Conservation (phyloP, 2,797 vertebrate species). For the Macropodus opercularis region DNA sequence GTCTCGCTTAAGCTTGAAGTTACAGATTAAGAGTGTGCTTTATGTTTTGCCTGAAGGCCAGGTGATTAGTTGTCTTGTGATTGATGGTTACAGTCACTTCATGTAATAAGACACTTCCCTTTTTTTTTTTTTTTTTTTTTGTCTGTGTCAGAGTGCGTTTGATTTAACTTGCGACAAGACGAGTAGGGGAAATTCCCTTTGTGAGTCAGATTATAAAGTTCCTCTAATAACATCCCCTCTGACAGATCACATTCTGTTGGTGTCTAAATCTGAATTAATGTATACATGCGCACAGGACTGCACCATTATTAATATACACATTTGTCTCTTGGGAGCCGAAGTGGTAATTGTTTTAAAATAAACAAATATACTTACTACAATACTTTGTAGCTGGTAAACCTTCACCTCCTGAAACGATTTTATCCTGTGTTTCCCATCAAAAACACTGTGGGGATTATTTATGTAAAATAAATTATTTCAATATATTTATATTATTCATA, state of each 20-base stretch:
- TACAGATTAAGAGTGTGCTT: background rate
- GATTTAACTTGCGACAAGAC: conserved; percentile 27
- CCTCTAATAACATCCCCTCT: conserved; percentile 36
- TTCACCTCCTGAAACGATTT: conserved; percentile 12
- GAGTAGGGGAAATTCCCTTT: conserved; percentile 53
- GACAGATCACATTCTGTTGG: conserved; percentile 48
- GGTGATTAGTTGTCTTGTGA: conserved; percentile 26
- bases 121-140: conserved; percentile 2
- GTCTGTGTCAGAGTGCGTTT: conserved; percentile 26
- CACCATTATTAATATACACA: background rate
- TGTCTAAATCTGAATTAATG: background rate
- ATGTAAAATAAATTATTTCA: background rate
- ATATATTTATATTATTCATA: too few relatives aligned
- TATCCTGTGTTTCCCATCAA: background rate
- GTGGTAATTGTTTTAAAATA: background rate
- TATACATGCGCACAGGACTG: background rate
- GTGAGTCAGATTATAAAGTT: conserved; percentile 45
- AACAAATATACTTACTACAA: too few relatives aligned
- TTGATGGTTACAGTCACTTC: conserved; percentile 6
- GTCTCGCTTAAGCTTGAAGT: conserved; percentile 4
- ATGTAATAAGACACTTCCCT: conserved; percentile 11
- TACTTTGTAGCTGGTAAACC: background rate
- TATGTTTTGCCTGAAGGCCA: background rate
- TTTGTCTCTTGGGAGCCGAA: background rate
- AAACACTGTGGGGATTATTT: background rate